Evolutionary conservation across 2,797 vertebrate species (phyloP).

Genomic region (Triplophysa bombifrons): DNA sequence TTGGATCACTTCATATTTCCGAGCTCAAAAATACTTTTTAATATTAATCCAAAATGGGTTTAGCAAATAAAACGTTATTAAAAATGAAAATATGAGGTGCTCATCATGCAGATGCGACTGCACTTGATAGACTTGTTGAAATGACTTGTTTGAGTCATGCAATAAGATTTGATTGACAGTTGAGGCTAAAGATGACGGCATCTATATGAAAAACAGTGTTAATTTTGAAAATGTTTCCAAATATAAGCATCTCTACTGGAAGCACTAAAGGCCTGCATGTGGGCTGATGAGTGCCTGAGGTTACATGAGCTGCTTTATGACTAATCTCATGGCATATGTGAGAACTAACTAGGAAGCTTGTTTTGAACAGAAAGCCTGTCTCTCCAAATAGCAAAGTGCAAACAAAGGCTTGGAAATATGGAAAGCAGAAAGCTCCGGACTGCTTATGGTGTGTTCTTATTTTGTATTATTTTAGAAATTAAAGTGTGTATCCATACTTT

Average conservation of each 20-base stretch:
- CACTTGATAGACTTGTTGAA: neutral
- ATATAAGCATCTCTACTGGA: slow-evolving; percentile 23
- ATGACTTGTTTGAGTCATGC: neutral
- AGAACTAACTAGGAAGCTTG: slow-evolving; percentile 22
- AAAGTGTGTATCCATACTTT: neutral
- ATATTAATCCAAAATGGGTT: too few relatives aligned
- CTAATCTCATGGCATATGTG: slow-evolving; percentile 37
- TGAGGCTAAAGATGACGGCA: neutral
- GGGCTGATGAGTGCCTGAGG: slow-evolving; percentile 43
- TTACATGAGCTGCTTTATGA: slow-evolving; percentile 19
- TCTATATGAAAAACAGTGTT: neutral
- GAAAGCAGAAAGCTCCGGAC: neutral
- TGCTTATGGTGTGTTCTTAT: neutral
- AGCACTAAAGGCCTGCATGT: slow-evolving; percentile 23
- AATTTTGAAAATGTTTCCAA: slow-evolving; percentile 9
- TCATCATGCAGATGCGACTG: neutral
- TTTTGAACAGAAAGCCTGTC: neutral
- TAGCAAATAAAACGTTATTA: too few relatives aligned
- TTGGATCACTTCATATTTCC: too few relatives aligned
- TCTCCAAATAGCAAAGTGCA: neutral
- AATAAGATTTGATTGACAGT: neutral
- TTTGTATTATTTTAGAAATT: neutral
- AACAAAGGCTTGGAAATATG: neutral
- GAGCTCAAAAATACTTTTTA: too few relatives aligned
- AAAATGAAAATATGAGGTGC: too few relatives aligned